These are phyloP conservation scores for Leptopilina syphax DNA, from an alignment of 2,888 invertebrate genomes.

Conservation along the genomic window DNA sequence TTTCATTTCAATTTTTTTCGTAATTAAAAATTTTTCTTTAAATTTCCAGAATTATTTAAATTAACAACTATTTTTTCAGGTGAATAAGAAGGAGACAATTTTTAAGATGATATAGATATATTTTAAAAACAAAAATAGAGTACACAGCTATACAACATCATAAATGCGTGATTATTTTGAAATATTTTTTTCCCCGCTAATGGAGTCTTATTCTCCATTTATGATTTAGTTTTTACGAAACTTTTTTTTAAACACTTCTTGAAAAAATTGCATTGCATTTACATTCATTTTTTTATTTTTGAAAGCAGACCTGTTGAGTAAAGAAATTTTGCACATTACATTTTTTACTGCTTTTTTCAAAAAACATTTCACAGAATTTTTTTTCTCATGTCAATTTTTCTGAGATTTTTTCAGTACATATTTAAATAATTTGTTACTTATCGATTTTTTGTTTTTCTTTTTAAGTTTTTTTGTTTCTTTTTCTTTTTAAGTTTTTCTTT, in stretches of 20 bases:
- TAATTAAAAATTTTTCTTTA: no score
- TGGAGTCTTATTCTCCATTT: neutral
- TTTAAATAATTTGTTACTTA: neutral
- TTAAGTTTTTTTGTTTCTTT: no score
- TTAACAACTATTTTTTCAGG: no score
- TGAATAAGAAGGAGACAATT: conserved; percentile 26
- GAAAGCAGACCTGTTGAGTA: neutral
- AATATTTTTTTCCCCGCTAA: neutral
- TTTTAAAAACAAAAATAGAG: conserved; percentile 58
- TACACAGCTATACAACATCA: conserved; percentile 50
- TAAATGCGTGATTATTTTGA: conserved; percentile 36
- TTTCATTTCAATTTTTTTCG: no score
- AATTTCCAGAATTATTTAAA: no score
- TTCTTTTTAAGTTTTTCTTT: neutral
- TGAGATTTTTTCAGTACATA: neutral
- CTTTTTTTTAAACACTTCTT: conserved; percentile 2
- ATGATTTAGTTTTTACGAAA: neutral
- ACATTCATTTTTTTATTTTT: neutral
- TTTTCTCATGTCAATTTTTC: neutral
- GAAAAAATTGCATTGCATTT: conserved; percentile 23
- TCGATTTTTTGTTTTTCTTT: neutral
- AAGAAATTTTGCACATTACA: conserved; percentile 29
- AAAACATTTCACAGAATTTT: conserved; percentile 28
- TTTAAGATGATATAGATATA: conserved; percentile 52
- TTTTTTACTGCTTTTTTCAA: neutral